Percentiles rank a stretch among this genome's conserved stretches.
phyloP scores from a whole-genome alignment of 2,797 vertebrate species.

The Kryptolebias ocellatus region DNA sequence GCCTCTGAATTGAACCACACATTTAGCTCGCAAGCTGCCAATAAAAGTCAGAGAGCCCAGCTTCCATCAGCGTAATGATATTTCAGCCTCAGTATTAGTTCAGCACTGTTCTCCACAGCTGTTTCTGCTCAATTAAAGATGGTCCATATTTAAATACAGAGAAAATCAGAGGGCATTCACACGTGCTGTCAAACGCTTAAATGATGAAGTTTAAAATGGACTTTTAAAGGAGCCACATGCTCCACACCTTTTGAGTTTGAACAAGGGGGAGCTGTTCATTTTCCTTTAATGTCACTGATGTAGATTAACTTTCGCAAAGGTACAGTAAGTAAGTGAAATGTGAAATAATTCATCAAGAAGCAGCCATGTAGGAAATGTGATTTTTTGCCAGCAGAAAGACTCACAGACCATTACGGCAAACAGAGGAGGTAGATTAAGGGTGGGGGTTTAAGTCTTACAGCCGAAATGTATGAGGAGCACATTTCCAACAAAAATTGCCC shows the following conservation, averaged over 20 bases:
- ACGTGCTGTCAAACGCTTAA: constrained; percentile 56
- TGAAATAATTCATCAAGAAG: constrained; percentile 78
- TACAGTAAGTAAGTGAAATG: constrained; percentile 76
- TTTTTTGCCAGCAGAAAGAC: constrained; percentile 54
- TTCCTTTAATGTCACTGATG: constrained; percentile 68
- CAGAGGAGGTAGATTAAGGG: constrained; percentile 69
- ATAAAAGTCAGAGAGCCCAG: constrained; percentile 69
- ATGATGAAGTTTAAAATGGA: constrained; percentile 73
- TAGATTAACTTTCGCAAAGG: constrained; percentile 80
- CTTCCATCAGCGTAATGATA: constrained; percentile 72
- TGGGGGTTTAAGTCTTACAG: constrained; percentile 11
- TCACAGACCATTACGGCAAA: constrained; percentile 68
- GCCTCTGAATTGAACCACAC: constrained; percentile 67
- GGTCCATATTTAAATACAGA: constrained; percentile 70
- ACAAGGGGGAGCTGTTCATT: constrained; percentile 68
- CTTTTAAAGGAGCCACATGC: constrained; percentile 59
- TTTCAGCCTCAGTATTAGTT: constrained; percentile 73
- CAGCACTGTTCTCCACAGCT: constrained; percentile 69
- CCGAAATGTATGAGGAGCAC: constrained; percentile 56
- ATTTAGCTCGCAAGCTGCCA: constrained; percentile 71
- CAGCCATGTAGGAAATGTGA: constrained; percentile 78
- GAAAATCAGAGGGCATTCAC: constrained; percentile 59
- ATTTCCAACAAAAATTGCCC: constrained; percentile 57
- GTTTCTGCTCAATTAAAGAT: constrained; percentile 78
- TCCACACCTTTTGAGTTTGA: constrained; percentile 63